These are phyloP conservation scores for Eretmocerus hayati DNA, from an alignment of 2,888 invertebrate genomes.

Conservation along the genomic window DNA sequence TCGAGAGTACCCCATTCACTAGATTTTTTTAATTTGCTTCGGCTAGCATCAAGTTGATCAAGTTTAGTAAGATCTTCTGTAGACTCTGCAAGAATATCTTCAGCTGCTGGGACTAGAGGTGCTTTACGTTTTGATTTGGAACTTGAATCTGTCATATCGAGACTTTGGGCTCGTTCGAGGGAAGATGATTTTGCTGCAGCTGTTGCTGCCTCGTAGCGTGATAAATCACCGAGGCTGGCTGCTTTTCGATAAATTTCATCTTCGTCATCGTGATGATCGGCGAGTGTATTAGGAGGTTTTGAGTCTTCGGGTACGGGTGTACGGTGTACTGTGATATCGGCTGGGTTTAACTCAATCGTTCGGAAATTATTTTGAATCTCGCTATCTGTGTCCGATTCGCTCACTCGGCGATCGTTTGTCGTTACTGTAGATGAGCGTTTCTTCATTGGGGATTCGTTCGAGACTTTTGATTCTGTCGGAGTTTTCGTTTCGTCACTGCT, in stretches of 20 bases:
- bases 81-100: conserved; percentile 42
- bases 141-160: conserved; percentile 61
- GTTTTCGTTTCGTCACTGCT: conserved; percentile 10
- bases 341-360: conserved; percentile 66
- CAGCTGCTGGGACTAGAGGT: conserved; percentile 49
- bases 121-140: conserved; percentile 65
- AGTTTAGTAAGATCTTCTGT: conserved; percentile 45
- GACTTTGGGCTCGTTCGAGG: conserved; percentile 70
- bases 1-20: conserved; percentile 69
- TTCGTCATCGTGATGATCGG: conserved; percentile 49
- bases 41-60: conserved; percentile 61
- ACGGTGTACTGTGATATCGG: conserved; percentile 69
- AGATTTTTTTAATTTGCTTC: conserved; percentile 63
- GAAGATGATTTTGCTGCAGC: conserved; percentile 57
- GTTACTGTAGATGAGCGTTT: no score
- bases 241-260: conserved; percentile 65
- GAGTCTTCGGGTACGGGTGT: conserved; percentile 50
- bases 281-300: no score
- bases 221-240: conserved; percentile 72
- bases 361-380: conserved; percentile 48
- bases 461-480: no score
- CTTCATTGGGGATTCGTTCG: neutral
- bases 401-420: conserved; percentile 32
- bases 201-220: conserved; percentile 56
- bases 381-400: conserved; percentile 50